phyloP scores from a whole-genome alignment of 2,888 invertebrate species.

The Noctuana brunneofusca region DNA sequence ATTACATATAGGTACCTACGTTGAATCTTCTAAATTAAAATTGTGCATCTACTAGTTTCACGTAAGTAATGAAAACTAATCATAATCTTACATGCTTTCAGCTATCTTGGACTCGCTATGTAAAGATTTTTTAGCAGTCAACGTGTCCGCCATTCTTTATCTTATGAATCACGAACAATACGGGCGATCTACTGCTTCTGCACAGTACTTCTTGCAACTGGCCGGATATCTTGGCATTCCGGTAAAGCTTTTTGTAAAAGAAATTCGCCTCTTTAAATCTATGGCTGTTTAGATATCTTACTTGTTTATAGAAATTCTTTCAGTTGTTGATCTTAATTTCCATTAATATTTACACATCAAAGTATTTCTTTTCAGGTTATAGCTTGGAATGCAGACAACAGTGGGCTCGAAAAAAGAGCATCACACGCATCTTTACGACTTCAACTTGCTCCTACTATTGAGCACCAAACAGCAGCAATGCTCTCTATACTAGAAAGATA shows the following conservation, averaged over 20 bases:
- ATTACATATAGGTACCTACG: background rate
- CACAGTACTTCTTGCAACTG: conserved; percentile 96
- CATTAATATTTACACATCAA: background rate
- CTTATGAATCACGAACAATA: conserved; percentile 98
- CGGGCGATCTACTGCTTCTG: conserved; percentile 95
- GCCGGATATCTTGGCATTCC: conserved; percentile 97
- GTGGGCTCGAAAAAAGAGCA: conserved; percentile 90
- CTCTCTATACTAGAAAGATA: conserved; percentile 96
- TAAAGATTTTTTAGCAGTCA: conserved; percentile 93
- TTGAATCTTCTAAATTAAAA: background rate
- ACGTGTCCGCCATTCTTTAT: conserved; percentile 96
- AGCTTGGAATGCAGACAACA: conserved; percentile 99
- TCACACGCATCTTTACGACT: conserved; percentile 94
- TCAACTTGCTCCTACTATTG: conserved; percentile 97
- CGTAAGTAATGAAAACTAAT: conserved; percentile 7
- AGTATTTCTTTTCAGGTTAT: conserved; percentile 83
- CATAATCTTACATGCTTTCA: conserved; percentile 70
- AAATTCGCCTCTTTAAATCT: conserved; percentile 8
- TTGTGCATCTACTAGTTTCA: background rate
- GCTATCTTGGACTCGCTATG: conserved; percentile 94
- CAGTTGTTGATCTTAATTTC: background rate
- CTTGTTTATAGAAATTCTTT: background rate
- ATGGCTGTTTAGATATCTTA: conserved; percentile 7
- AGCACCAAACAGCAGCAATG: conserved; percentile 98
- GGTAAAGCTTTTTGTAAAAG: conserved; percentile 70